Base-by-base conservation (phyloP, 1,140 invertebrate genomes). In the Helicoverpa armigera region DNA sequence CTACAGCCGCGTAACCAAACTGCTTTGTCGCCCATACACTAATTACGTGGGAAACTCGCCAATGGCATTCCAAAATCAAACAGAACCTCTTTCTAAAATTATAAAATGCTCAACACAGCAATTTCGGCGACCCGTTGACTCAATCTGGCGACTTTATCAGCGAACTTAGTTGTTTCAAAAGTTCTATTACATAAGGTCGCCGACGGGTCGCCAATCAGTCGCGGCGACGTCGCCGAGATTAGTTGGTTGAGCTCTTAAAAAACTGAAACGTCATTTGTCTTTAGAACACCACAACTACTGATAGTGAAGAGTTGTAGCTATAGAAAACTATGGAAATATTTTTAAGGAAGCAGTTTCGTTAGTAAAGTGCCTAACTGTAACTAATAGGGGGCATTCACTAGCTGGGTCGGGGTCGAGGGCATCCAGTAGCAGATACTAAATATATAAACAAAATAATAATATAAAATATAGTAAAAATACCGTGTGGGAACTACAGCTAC, bases 301-400 rank as follows among this genome's bases (percentile, higher is more conserved):
- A 85, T 88, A 88, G 90, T 89, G 87, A 87, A 83, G 80, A 87
- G 86, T 84, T 83, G 82, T 88, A 90, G 88, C 87, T 85, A 85
- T 86, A 89, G 83, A 88, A 86, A 83, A 91, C 78, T 88, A 89
- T 81, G 83, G 83, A 86, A 83, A 86, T 85, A 86, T 86, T 74
- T 81, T 84, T 81, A 82, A n/a, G 83, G 87, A 90, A 94, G 92
- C 92, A 94, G 89, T 90, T 90, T 90, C 86, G 88, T 93, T 90
- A 88, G 86, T 92, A 87, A 88, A 87, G 90, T 94, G 94, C 88
- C 91, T 93, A 92, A 86, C 84, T 88, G 87, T 87, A 90, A 86
- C 89, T 92, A 90, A 83, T 82, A 89, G 90, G 91, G 91, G 92
- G 91, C 94, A 94, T 94, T 95, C 92, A 90, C 92, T 94, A 95